Percentiles rank a stretch among this genome's conserved stretches.
Conservation (phyloP, 2,113 vertebrate genomes). For the Noctilio leporinus region DNA sequence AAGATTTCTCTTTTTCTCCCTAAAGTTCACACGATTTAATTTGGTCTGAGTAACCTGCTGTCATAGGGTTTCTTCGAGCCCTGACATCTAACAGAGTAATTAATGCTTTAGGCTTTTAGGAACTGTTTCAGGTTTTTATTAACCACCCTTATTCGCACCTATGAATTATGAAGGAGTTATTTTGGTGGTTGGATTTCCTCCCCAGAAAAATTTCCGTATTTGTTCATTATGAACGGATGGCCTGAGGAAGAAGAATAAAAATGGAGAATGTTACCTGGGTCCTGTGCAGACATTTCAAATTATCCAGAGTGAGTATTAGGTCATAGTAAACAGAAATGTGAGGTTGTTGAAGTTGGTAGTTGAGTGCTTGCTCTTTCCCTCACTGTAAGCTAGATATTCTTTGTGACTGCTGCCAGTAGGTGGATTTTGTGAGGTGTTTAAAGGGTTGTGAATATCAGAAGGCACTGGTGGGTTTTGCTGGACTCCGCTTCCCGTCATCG, state of each 20-base stretch:
- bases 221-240: slow-evolving; percentile 48
- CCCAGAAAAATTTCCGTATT: slow-evolving; percentile 54
- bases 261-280: not conserved
- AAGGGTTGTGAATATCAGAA: not conserved
- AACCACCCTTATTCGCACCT: slow-evolving; percentile 50
- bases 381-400: not conserved
- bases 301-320: not conserved
- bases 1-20: not conserved
- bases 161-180: slow-evolving; percentile 67
- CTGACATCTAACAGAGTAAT: slow-evolving; percentile 59
- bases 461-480: not conserved
- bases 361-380: not conserved
- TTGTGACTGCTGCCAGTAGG: not conserved
- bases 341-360: not conserved
- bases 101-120: slow-evolving; percentile 64
- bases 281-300: not conserved
- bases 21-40: slow-evolving; percentile 54
- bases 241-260: slow-evolving; percentile 33
- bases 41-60: slow-evolving; percentile 53
- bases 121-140: slow-evolving; percentile 59
- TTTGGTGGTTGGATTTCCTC: slow-evolving; percentile 52
- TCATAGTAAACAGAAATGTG: not conserved
- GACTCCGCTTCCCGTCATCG: fast-evolving
- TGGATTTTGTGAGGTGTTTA: not conserved
- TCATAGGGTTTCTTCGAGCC: slow-evolving; percentile 43